Evolutionary conservation across 2,797 vertebrate species (phyloP), one percentile per base, ranked within the genome.

Genomic region (Chromobotia macracanthus): DNA sequence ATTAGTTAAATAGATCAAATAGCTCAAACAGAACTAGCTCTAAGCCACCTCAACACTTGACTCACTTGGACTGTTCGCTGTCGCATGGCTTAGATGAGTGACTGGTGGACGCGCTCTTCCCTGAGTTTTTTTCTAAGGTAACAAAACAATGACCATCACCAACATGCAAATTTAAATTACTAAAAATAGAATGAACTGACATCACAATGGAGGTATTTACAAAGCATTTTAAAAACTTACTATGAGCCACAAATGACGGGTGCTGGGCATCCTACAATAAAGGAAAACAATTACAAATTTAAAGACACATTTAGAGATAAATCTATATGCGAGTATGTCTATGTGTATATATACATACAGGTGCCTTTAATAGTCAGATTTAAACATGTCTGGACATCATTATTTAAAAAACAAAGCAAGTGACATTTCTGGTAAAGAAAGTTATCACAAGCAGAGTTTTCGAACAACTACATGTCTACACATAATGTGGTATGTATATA

Each of bases 1-100:
- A 38, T 23, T 56, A 3, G 21, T 56, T 12, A 21, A 55, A 55
- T 19, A 55, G n/a, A 55, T n/a, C 51, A 53, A 19, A 53, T 8
- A 53, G 51, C 51, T n/a, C 10, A 16, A n/a, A 77, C 8, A 60
- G n/a, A 38, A 38, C 11, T 3, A 28, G 21, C 16, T 38, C 35
- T 38, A 38, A 38, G 35, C 35, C 2, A 38, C 5, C 35, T 38
- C 35, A 5, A 38, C 35, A 5, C 35, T 38, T 38, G 35, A 85
- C 93, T 91, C 84, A 95, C 94, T 91, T 92, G 56, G 92, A 88
- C 69, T 90, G 93, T 80, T 94, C 92, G 9, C 82, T 81, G 64
- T 93, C 93, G 0, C 88, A 89, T 85, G 95, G 90, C 94, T 99
- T 99, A 72, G 95, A 89, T 51, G 95, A 95, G 87, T 98, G 97